Evolutionary conservation across 2,888 invertebrate species (phyloP).

Genomic region (Ochropleura plecta): DNA sequence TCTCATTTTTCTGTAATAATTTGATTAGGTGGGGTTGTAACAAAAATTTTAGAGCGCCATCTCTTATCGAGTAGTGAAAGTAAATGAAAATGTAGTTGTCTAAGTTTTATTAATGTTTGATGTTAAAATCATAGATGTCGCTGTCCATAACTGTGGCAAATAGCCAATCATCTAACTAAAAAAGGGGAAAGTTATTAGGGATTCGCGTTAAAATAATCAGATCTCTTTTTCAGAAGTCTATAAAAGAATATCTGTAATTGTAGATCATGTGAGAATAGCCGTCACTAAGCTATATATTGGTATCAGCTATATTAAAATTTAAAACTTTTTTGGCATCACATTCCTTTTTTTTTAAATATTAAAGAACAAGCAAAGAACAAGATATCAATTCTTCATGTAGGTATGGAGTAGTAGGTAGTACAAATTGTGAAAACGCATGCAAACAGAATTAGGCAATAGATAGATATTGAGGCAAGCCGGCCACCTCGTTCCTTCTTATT

Average conservation of each 20-base stretch:
- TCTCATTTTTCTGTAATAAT: no score
- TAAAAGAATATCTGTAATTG: background rate
- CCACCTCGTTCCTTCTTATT: constrained; percentile 29
- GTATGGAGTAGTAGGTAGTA: background rate
- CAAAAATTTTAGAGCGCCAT: constrained; percentile 71
- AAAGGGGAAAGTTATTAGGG: background rate
- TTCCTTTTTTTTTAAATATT: background rate
- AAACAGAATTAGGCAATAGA: constrained; percentile 31
- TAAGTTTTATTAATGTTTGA: background rate
- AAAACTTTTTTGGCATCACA: background rate
- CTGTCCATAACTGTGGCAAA: background rate
- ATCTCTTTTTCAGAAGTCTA: no score
- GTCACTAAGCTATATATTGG: background rate
- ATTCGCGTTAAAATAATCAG: background rate
- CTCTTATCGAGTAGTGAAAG: constrained; percentile 75
- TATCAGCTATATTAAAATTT: background rate
- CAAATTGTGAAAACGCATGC: background rate
- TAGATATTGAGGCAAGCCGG: constrained; percentile 39
- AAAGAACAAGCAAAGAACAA: background rate
- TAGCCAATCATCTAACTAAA: background rate
- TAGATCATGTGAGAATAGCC: background rate
- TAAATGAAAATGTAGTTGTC: constrained; percentile 12
- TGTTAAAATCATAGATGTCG: constrained; percentile 45
- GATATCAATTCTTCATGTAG: background rate
- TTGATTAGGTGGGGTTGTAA: background rate